Evolutionary conservation across 2,888 invertebrate genomes (phyloP).

Genomic region (Aphidius colemani): DNA sequence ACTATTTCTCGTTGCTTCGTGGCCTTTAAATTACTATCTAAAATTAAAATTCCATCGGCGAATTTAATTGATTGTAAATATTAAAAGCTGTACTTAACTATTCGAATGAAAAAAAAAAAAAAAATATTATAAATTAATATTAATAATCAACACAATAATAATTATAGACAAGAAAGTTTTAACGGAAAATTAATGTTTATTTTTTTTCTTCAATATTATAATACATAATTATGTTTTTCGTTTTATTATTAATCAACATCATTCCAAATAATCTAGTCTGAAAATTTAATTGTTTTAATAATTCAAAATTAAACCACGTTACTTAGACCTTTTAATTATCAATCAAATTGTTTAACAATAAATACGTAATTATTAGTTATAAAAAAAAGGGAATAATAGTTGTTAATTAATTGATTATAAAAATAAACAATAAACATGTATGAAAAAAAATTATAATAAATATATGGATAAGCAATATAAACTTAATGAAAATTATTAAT

Average conservation of each 20-base stretch:
- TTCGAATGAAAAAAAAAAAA: too few relatives aligned
- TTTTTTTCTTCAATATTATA: not conserved
- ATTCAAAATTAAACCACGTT: too few relatives aligned
- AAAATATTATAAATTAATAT: too few relatives aligned
- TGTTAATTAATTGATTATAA: not conserved
- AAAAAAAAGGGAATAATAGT: not conserved
- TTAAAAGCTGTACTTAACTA: too few relatives aligned
- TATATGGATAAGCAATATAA: constrained; percentile 11
- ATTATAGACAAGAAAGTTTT: not conserved
- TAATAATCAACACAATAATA: too few relatives aligned
- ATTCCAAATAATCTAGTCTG: not conserved
- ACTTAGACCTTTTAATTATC: too few relatives aligned
- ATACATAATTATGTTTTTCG: not conserved
- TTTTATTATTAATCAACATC: not conserved
- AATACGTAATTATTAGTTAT: too few relatives aligned
- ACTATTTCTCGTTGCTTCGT: not conserved
- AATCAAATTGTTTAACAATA: too few relatives aligned
- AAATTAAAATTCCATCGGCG: too few relatives aligned
- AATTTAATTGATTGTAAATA: too few relatives aligned
- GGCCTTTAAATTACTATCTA: not conserved
- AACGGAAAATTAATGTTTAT: constrained; percentile 8
- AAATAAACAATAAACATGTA: constrained; percentile 7
- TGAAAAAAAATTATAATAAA: not conserved
- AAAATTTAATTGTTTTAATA: not conserved
- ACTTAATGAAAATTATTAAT: not conserved